phyloP scores from a whole-genome alignment of 2,888 invertebrate species.

The Leptopilina myrica region DNA sequence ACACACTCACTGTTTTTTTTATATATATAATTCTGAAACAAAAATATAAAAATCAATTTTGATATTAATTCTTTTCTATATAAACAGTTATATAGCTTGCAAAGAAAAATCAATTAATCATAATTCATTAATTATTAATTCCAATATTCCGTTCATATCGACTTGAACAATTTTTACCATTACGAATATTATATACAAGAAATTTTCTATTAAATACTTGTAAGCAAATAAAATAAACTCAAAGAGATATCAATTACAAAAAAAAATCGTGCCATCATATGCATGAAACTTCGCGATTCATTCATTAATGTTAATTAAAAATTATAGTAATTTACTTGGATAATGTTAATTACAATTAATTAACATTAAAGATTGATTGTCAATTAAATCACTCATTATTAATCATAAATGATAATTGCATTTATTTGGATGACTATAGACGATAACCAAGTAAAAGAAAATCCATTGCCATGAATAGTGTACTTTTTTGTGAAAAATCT shows the following conservation, averaged over 20 bases:
- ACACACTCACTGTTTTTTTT: not conserved
- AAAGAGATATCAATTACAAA: not conserved
- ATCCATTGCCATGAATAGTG: conserved; percentile 14
- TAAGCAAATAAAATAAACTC: conserved; percentile 1
- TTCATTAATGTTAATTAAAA: too few species aligned
- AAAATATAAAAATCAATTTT: not conserved
- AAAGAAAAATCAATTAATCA: not conserved
- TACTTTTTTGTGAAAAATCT: conserved; percentile 14
- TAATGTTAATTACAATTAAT: too few species aligned
- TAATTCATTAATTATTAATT: not conserved
- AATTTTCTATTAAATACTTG: not conserved
- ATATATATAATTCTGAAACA: not conserved
- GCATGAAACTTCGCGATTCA: too few species aligned
- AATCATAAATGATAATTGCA: not conserved
- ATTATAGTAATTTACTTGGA: too few species aligned
- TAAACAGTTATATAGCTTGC: not conserved
- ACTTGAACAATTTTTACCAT: too few species aligned
- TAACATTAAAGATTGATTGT: too few species aligned
- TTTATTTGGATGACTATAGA: conserved; percentile 20
- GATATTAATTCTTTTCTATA: too few species aligned
- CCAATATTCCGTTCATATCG: not conserved
- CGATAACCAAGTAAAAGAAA: conserved; percentile 21
- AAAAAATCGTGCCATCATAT: conserved; percentile 1
- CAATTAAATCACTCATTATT: too few species aligned
- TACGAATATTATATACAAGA: not conserved